phyloP scores from a whole-genome alignment of 1,140 invertebrate genomes.

The Papilio xuthus region DNA sequence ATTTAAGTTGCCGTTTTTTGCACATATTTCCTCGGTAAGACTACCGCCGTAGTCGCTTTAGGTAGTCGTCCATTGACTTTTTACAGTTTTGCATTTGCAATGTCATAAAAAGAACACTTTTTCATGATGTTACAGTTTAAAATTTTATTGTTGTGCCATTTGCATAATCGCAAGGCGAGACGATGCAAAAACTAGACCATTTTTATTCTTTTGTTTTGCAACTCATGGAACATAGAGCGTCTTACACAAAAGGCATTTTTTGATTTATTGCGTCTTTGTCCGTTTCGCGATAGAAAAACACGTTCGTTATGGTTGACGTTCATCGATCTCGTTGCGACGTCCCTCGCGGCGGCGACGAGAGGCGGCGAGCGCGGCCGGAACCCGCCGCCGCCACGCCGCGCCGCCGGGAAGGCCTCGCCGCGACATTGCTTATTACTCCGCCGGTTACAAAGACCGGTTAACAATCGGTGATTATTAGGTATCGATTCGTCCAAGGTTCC shows the following conservation, averaged over 20 bases:
- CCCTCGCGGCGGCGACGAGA: slow-evolving; percentile 45
- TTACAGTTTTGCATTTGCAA: slow-evolving; percentile 65
- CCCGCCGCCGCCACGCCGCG: slow-evolving; percentile 52
- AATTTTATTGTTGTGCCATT: slow-evolving; percentile 74
- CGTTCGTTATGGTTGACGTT: slow-evolving; percentile 59
- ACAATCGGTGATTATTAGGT: slow-evolving; percentile 74
- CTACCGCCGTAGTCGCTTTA: slow-evolving; percentile 64
- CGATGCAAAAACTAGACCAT: slow-evolving; percentile 67
- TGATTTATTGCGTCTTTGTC: slow-evolving; percentile 72
- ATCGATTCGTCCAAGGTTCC: slow-evolving; percentile 66
- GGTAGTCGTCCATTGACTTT: slow-evolving; percentile 67
- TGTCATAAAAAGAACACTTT: slow-evolving; percentile 70
- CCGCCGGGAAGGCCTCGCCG: slow-evolving; percentile 66
- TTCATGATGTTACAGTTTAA: slow-evolving; percentile 72
- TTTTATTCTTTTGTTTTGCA: slow-evolving; percentile 73
- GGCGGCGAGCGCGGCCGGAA: slow-evolving; percentile 61
- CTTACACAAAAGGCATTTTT: slow-evolving; percentile 75
- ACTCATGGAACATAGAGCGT: slow-evolving; percentile 65
- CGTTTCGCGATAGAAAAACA: slow-evolving; percentile 57
- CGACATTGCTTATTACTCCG: slow-evolving; percentile 74
- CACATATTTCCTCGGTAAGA: slow-evolving; percentile 62
- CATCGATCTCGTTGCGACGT: slow-evolving; percentile 61
- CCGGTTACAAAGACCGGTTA: slow-evolving; percentile 69
- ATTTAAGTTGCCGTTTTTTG: slow-evolving; percentile 55
- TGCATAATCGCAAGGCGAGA: slow-evolving; percentile 77